Base-by-base conservation (phyloP, 2,113 vertebrate genomes). In the Natator depressus region DNA sequence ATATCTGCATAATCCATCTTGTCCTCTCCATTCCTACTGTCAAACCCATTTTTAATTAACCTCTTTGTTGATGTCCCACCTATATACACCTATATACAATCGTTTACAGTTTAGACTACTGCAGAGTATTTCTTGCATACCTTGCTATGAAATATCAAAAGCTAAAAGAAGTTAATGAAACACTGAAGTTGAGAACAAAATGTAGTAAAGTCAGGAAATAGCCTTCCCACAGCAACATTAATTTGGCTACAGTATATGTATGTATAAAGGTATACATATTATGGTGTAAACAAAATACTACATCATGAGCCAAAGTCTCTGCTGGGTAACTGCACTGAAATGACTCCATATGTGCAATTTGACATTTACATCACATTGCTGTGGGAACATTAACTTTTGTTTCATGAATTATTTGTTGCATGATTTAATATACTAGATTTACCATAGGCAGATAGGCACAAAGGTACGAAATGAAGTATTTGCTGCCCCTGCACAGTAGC, bases 21-120 rank as follows among this genome's bases (percentile, higher is more conserved):
- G 10, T 50, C 8, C 8, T 93, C 89, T 82, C 14, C 84, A 16
- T 76, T 55, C 22, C 79, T 79, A 47, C 10, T 42, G 38, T 10
- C 62, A 97, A n/a, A 89, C 57, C 5, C 5, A 27, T 86, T 92
- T 84, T 80, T 82, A 55, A 25, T 80, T 6, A 3, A 86, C 84
- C 72, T 80, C 46, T 78, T 86, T 72, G 49, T 53, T 90, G 22
- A 72, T 84, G 5, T 1, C 31, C 5, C 46, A 53, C 5, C 46
- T 57, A 57, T 42, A 90, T 91, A 93, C 42, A 86, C 19, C 42
- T 57, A 62, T 42, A 90, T 91, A 93, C n/a, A 86, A 50, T 75
- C 76, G 82, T 16, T 79, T 88, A 31, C n/a, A 4, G 10, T 80
- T 89, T 51, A 84, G 55, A 38, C 65, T 72, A 20, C 19, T 20